These are phyloP conservation scores for Sceliomorpha sp. DNA, from an alignment of 2,888 invertebrate species.

Conservation along the genomic window DNA sequence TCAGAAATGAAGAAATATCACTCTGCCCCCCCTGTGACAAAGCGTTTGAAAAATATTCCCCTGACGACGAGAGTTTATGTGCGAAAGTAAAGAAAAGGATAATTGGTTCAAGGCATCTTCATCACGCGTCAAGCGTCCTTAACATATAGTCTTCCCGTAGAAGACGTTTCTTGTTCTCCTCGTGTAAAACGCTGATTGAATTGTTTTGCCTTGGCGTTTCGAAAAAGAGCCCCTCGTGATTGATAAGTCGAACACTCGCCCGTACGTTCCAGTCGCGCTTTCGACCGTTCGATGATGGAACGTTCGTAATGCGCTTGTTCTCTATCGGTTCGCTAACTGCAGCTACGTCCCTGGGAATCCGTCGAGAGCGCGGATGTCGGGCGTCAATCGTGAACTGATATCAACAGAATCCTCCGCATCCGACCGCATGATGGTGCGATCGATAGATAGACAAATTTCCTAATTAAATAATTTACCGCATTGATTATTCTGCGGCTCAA, in stretches of 20 bases:
- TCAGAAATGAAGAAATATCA: too few relatives aligned
- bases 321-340: conserved; percentile 16
- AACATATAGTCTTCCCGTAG: too few relatives aligned
- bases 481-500: not conserved
- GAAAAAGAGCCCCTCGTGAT: too few relatives aligned
- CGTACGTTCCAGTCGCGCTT: not conserved
- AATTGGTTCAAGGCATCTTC: too few relatives aligned
- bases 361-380: conserved; percentile 5
- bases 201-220: too few relatives aligned
- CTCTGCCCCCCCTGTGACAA: too few relatives aligned
- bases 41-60: too few relatives aligned
- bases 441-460: conserved; percentile 17
- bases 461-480: conserved; percentile 8
- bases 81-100: too few relatives aligned
- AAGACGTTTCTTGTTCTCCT: too few relatives aligned
- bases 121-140: too few relatives aligned
- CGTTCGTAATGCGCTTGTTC: conserved; percentile 15
- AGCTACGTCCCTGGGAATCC: conserved; percentile 19
- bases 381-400: conserved; percentile 30
- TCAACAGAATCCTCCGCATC: conserved; percentile 20
- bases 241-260: conserved; percentile 17
- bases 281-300: conserved; percentile 26
- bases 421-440: conserved; percentile 11
- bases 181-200: too few relatives aligned
- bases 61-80: too few relatives aligned